Base-by-base conservation (phyloP, 2,797 vertebrate species). In the Artibeus lituratus region DNA sequence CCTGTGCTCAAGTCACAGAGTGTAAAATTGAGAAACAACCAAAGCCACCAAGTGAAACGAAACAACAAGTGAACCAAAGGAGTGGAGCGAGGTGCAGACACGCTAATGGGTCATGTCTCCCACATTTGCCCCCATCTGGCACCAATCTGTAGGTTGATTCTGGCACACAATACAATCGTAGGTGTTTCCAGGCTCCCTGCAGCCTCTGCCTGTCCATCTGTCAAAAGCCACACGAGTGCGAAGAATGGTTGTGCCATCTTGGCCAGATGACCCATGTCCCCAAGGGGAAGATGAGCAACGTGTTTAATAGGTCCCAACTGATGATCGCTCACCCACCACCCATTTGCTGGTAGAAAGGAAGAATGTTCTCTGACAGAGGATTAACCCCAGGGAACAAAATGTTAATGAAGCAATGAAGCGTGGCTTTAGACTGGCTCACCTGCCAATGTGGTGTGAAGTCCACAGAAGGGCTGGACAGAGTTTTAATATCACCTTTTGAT, bases 31-130 rank as follows among this genome's bases (percentile, higher is more conserved):
- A 44, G 35, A 51, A 35, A 29, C 24, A 21, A 26, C n/a, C 7
- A 9, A 57, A 87, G 10, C 18, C n/a, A 49, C 2, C 1, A 3
- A 42, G 18, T 19, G 26, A 62, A 89, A 73, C 10, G 57, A 82
- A 67, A 32, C 26, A 10, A 15, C 16, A 26, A 26, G 47, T 0
- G n/a, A 65, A 19, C 35, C 10, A 5, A 35, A 32, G 51, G 35
- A 57, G 35, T 10, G 39, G 32, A 44, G 73, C 47, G 32, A 26
- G 5, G 12, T n/a, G 8, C 15, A 29, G 22, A 57, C 15, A 15
- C 0, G 2, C 0, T n/a, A 42, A 4, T 0, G 0, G 62, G n/a
- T 35, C 26, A 32, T 47, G 12, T 35, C 47, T 21, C 21, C 22
- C 5, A 21, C 62, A 1, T 19, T 14, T 26, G 7, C 37, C 49